Base-by-base conservation (phyloP, 2,797 vertebrate genomes). In the Lycodopsis pacificus region DNA sequence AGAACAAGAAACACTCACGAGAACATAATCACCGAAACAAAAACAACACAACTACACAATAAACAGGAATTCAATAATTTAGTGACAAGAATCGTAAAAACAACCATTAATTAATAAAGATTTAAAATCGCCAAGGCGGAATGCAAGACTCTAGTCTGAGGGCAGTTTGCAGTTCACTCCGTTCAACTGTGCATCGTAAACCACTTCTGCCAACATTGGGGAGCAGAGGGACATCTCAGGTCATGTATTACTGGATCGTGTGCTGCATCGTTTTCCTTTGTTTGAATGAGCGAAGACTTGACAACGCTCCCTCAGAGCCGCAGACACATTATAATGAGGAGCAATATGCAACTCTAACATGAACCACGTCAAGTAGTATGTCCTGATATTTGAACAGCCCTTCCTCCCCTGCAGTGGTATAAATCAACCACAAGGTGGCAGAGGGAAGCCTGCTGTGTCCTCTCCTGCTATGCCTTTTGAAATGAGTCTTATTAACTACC, bases 401-500 rank as follows among this genome's bases (percentile, higher is more conserved):
- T 14, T 53, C 57, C 20, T 42, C 48, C 22, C 44, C 15, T 92
- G 92, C 88, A 91, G 69, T 89, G n/a, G 49, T 48, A 38, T 27
- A 30, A 10, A 75, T 63, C 44, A 74, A 67, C 94, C 95, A 94
- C 91, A 80, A 84, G 93, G 89, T 88, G 94, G 93, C 93, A 89
- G 89, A 86, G 58, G 67, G 48, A 80, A 61, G 73, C 83, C 72
- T 73, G 77, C 79, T 80, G 73, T 84, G 80, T 73, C 64, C 34
- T 19, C 73, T 71, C 70, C 49, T 51, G 27, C 6, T 36, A 10
- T 53, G 73, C 68, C 71, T 77, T 84, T 80, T 86, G 42, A 85
- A 88, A 85, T 80, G 40, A 81, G 27, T 80, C 80, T 87, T 79
- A 90, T 86, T 89, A 91, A 85, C 65, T 46, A 71, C 76, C 77